phyloP scores from a whole-genome alignment of 1,140 invertebrate genomes.

The Ceratina japonica region DNA sequence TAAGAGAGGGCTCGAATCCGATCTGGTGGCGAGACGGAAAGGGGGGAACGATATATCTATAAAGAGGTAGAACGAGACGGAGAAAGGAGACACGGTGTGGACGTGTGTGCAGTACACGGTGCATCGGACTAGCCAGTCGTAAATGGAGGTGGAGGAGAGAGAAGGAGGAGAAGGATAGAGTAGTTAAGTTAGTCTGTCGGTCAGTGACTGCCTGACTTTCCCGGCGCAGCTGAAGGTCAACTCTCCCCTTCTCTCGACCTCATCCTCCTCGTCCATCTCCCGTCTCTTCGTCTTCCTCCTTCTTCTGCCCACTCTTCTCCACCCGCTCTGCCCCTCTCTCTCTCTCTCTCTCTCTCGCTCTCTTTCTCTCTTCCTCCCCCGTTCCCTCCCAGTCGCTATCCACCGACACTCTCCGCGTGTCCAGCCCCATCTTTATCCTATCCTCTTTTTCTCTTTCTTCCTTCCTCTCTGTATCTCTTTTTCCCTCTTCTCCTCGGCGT shows the following conservation, averaged over 20 bases:
- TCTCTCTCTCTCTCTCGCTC: constrained; percentile 29
- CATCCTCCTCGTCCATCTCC: constrained; percentile 56
- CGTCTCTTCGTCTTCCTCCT: constrained; percentile 44
- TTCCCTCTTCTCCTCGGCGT: neutral
- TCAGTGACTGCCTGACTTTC: constrained; percentile 81
- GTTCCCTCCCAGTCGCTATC: constrained; percentile 33
- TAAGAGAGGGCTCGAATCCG: constrained; percentile 1
- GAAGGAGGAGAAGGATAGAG: constrained; percentile 77
- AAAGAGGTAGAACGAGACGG: constrained; percentile 25
- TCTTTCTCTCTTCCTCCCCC: neutral
- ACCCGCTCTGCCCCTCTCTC: constrained; percentile 28
- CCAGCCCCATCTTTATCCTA: constrained; percentile 51
- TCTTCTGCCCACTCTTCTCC: constrained; percentile 49
- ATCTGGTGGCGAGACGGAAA: neutral
- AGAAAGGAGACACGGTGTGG: constrained; percentile 24
- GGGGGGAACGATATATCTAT: neutral
- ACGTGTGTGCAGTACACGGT: constrained; percentile 58
- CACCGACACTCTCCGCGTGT: constrained; percentile 51
- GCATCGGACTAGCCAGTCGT: constrained; percentile 74
- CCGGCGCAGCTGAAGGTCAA: constrained; percentile 79
- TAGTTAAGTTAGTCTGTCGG: constrained; percentile 80
- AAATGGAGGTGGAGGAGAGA: constrained; percentile 70
- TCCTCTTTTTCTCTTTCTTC: constrained; percentile 25
- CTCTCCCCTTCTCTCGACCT: constrained; percentile 74
- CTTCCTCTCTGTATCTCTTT: constrained; percentile 13